Percentiles rank a stretch among this genome's conserved stretches.
Conservation (phyloP, 2,113 vertebrate species). For the Xenus cinereus region DNA sequence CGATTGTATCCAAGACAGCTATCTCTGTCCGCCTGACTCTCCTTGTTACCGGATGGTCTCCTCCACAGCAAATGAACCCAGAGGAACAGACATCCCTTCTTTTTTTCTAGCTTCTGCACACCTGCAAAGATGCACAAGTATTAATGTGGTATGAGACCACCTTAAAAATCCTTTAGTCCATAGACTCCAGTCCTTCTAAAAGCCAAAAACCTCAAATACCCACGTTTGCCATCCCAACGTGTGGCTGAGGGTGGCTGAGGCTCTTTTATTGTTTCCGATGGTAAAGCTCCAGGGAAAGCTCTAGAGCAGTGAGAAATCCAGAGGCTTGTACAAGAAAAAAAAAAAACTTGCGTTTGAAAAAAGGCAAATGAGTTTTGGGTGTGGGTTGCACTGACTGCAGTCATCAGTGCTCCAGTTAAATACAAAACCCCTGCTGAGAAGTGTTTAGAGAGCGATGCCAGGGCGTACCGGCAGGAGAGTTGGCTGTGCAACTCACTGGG, state of each 20-base stretch:
- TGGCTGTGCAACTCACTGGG: neutral
- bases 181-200: neutral
- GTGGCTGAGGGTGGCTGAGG: neutral
- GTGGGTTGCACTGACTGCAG: neutral
- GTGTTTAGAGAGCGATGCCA: neutral
- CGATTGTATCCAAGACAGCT: neutral
- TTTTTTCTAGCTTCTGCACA: neutral
- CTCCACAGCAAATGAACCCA: neutral
- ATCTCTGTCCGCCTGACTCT: accelerated
- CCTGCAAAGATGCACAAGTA: neutral
- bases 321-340: neutral
- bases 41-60: neutral
- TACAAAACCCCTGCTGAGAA: neutral
- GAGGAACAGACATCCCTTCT: neutral
- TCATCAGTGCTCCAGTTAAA: neutral
- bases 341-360: neutral
- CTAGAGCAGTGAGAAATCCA: neutral
- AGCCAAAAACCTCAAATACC: neutral
- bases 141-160: neutral
- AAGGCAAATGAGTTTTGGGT: neutral
- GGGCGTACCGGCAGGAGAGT: neutral
- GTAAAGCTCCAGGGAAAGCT: neutral
- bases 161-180: neutral
- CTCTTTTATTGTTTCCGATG: neutral
- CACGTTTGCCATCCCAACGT: accelerated